Percentiles rank a stretch among this genome's conserved stretches.
Evolutionary conservation across 2,797 vertebrate genomes (phyloP).

Genomic region (Pangasius larnaudii): DNA sequence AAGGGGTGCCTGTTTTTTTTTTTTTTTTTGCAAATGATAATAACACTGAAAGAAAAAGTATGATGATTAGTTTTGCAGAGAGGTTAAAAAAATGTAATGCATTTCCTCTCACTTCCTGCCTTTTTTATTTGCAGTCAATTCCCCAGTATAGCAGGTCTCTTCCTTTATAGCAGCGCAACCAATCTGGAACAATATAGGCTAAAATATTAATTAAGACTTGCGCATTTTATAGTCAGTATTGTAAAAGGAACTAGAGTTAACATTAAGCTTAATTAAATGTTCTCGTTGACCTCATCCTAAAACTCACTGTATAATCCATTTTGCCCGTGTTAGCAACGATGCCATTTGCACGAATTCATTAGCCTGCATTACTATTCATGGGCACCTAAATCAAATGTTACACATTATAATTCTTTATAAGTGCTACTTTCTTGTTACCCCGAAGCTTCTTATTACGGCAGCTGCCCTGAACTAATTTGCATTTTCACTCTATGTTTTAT

Average conservation of each 20-base stretch:
- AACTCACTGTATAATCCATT: slow-evolving; percentile 25
- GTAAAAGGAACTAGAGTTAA: slow-evolving; percentile 15
- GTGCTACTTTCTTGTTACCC: slow-evolving; percentile 19
- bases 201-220: neutral
- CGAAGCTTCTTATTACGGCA: slow-evolving; percentile 38
- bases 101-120: neutral
- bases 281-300: slow-evolving; percentile 32
- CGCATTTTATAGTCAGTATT: slow-evolving; percentile 26
- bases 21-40: neutral
- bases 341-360: slow-evolving; percentile 3
- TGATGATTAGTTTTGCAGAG: slow-evolving; percentile 2
- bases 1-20: neutral
- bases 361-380: slow-evolving; percentile 29
- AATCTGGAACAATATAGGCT: neutral
- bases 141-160: neutral
- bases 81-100: neutral
- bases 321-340: neutral
- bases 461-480: slow-evolving; percentile 35
- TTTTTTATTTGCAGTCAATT: slow-evolving; percentile 2
- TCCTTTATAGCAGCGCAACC: neutral
- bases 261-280: slow-evolving; percentile 30
- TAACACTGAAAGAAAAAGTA: neutral
- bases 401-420: slow-evolving; percentile 24
- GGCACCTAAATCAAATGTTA: slow-evolving; percentile 35
- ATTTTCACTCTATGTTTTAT: slow-evolving; percentile 35